Percentiles rank a stretch among this genome's conserved stretches.
Conservation (phyloP, 2,797 vertebrate species). For the Nothura maculosa region DNA sequence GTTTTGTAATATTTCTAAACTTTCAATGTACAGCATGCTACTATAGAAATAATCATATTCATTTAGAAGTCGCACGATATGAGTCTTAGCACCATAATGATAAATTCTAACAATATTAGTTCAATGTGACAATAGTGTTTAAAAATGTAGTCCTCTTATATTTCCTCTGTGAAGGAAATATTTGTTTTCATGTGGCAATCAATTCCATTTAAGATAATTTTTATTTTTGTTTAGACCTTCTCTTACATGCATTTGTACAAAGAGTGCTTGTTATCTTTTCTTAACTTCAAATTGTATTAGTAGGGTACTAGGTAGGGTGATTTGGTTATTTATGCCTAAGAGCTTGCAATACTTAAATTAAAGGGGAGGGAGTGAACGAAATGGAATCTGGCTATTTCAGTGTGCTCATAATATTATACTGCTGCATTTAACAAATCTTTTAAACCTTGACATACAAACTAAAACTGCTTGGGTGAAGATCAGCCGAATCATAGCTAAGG, state of each 20-base stretch:
- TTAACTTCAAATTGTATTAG: background rate
- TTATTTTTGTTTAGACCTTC: background rate
- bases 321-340: background rate
- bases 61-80: background rate
- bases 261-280: background rate
- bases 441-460: background rate
- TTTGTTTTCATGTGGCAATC: background rate
- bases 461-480: background rate
- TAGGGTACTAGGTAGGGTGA: background rate
- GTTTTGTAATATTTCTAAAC: background rate
- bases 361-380: background rate
- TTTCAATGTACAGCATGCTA: background rate
- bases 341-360: background rate
- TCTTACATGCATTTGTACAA: background rate
- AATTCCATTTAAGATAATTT: background rate
- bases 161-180: background rate
- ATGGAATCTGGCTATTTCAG: accelerated
- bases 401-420: background rate
- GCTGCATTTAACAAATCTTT: background rate
- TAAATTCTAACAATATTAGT: background rate
- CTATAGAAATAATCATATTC: background rate
- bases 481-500: background rate
- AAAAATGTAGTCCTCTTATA: background rate
- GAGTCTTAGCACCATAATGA: background rate
- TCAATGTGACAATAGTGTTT: background rate